Percentiles rank a stretch among this genome's conserved stretches.
phyloP scores from a whole-genome alignment of 2,888 invertebrate species.

The Thera britannica region DNA sequence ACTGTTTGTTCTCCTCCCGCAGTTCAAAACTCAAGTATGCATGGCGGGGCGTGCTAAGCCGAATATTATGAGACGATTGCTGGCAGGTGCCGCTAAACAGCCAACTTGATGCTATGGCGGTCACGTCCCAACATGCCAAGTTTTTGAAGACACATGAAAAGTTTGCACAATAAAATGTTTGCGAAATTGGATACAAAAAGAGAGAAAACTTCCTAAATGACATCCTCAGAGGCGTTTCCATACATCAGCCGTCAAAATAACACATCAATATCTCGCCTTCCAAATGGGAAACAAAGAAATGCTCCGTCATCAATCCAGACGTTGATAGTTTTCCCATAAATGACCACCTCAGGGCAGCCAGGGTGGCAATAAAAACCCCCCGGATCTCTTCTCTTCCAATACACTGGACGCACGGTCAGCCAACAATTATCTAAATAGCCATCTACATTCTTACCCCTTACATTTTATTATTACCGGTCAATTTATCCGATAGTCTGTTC shows the following conservation, averaged over 20 bases:
- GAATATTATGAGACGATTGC: slow-evolving; percentile 84
- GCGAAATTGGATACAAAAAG: neutral
- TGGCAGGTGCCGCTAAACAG: slow-evolving; percentile 82
- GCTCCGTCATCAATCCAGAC: slow-evolving; percentile 72
- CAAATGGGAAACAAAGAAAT: slow-evolving; percentile 64
- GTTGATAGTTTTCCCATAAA: slow-evolving; percentile 82
- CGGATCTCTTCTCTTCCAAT: slow-evolving; percentile 72
- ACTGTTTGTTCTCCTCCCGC: slow-evolving; percentile 39
- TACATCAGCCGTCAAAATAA: slow-evolving; percentile 50
- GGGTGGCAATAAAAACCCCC: slow-evolving; percentile 74
- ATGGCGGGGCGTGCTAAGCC: slow-evolving; percentile 74
- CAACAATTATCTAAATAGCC: slow-evolving; percentile 86
- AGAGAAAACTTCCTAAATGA: slow-evolving; percentile 15
- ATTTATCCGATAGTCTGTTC: slow-evolving; percentile 77
- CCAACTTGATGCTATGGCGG: slow-evolving; percentile 66
- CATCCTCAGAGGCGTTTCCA: slow-evolving; percentile 30
- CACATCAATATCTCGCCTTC: slow-evolving; percentile 58
- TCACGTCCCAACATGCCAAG: slow-evolving; percentile 51
- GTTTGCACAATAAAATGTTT: slow-evolving; percentile 21
- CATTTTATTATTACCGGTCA: slow-evolving; percentile 85
- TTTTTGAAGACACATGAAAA: slow-evolving; percentile 38
- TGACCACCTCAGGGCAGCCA: slow-evolving; percentile 66
- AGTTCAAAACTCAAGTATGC: slow-evolving; percentile 42
- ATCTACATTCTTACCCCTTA: slow-evolving; percentile 85
- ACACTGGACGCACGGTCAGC: slow-evolving; percentile 77